A percentile compares a stretch with the other conserved stretches of the same genome.
Evolutionary conservation across 2,113 vertebrate genomes (phyloP).

Genomic region (Percopsis transmontana): DNA sequence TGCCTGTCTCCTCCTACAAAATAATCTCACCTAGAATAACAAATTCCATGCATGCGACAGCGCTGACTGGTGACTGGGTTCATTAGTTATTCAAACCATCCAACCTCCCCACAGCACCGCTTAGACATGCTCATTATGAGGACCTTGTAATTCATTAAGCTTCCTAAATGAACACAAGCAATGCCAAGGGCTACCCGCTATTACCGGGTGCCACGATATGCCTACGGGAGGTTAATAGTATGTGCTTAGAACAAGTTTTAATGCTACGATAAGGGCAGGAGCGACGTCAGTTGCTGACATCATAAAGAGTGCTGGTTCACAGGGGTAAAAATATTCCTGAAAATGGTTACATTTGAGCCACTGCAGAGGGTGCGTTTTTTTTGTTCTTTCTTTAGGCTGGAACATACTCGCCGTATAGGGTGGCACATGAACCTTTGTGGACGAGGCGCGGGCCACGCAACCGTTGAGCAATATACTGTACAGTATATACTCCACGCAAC

Average conservation of each 20-base stretch:
- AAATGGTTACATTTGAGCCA: not conserved
- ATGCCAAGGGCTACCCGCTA: constrained; percentile 39
- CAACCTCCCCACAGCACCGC: constrained; percentile 60
- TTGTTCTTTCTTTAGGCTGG: too few species aligned
- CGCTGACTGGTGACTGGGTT: constrained; percentile 57
- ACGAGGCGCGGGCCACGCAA: too few species aligned
- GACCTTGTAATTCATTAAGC: constrained; percentile 74
- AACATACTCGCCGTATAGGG: too few species aligned
- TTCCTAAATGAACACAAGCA: constrained; percentile 67
- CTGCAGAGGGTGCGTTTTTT: not conserved
- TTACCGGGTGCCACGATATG: constrained; percentile 45
- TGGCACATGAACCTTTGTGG: too few species aligned
- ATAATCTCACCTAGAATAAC: constrained; percentile 10
- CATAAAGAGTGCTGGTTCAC: not conserved
- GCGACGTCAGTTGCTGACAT: constrained; percentile 20
- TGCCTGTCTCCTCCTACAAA: constrained; percentile 27
- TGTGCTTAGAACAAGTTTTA: constrained; percentile 47
- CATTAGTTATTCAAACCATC: constrained; percentile 68
- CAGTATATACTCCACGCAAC: too few species aligned
- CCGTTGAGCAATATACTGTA: too few species aligned
- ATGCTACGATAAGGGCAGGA: constrained; percentile 29
- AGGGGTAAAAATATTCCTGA: not conserved
- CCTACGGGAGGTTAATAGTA: constrained; percentile 48
- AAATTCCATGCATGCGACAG: constrained; percentile 41
- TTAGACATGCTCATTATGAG: constrained; percentile 62